These are phyloP conservation scores for Acanthurus tractus DNA, from an alignment of 2,797 vertebrate genomes.

Conservation along the genomic window DNA sequence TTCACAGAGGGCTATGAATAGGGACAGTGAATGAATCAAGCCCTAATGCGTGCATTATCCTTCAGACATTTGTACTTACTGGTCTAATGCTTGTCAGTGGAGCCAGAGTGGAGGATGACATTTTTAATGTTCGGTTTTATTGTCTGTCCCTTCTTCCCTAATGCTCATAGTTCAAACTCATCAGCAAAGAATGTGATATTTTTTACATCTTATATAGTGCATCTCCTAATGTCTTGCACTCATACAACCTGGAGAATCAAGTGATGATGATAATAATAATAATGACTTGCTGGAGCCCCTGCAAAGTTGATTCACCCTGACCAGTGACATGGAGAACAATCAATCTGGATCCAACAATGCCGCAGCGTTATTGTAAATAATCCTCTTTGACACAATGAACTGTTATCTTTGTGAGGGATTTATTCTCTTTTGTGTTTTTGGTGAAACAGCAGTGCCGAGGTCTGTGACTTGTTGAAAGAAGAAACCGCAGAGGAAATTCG, in stretches of 20 bases:
- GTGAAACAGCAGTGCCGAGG: slow-evolving; percentile 48
- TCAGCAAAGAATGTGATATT: slow-evolving; percentile 39
- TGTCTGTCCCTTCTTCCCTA: slow-evolving; percentile 56
- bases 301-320: slow-evolving; percentile 43
- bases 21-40: slow-evolving; percentile 71
- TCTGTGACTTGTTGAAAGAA: slow-evolving; percentile 67
- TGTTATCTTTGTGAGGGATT: slow-evolving; percentile 67
- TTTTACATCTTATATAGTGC: slow-evolving; percentile 24
- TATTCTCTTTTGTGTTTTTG: slow-evolving; percentile 71
- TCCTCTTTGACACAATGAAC: slow-evolving; percentile 73
- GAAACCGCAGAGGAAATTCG: slow-evolving; percentile 69
- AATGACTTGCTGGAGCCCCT: slow-evolving; percentile 14
- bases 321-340: slow-evolving; percentile 36
- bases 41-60: slow-evolving; percentile 77
- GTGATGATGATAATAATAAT: slow-evolving; percentile 44
- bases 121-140: slow-evolving; percentile 73
- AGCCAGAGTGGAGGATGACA: slow-evolving; percentile 60
- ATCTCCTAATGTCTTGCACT: slow-evolving; percentile 41
- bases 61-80: slow-evolving; percentile 73
- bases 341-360: slow-evolving; percentile 63
- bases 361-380: slow-evolving; percentile 68
- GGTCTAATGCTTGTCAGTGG: slow-evolving; percentile 73
- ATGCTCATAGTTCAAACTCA: slow-evolving; percentile 57
- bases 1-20: slow-evolving; percentile 66
- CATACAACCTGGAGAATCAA: slow-evolving; percentile 47